Evolutionary conservation across 2,888 invertebrate species (phyloP), one percentile per base, ranked within the genome.

Genomic region (Thecocarcelia acutangulata): DNA sequence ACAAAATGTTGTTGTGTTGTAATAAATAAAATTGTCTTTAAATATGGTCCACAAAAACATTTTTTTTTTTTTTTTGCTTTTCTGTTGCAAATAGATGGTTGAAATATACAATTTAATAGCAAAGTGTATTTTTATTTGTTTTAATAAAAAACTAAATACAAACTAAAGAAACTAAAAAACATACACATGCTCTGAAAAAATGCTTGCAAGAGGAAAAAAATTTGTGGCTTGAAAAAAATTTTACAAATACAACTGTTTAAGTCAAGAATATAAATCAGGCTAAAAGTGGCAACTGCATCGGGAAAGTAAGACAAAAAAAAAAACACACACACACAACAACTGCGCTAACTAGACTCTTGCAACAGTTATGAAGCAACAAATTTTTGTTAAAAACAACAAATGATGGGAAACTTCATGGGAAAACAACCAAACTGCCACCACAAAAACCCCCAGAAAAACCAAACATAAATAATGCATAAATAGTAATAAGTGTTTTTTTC

Each of bases 191-290:
- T 50, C 37, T 33, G 6, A 13, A 40, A 17, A 37, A 28, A 33
- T 15, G 17, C 21, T 21, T 12, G 37, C n/a, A n/a, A n/a, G n/a
- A n/a, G n/a, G n/a, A n/a, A 64, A 17, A 59, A 37, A 46, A 33
- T 37, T 46, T 48, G 48, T 13, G 50, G 50, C 24, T 70, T 4
- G 13, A 21, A 48, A 44, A n/a, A 37, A 44, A 69, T 70, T 24
- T 9, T 15, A 21, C n/a, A 63, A 69, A 44, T n/a, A 75, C 77
- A 78, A 77, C 82, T 63, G 64, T 78, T 83, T 72, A 79, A 83
- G 79, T 72, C 79, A 76, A 83, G 79, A 75, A 83, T 83, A 80
- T 83, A 80, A 83, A 83, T 80, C 79, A 80, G 83, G 70, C 72
- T 76, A 50, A 79, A 79, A 80, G 56, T 64, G 56, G 52, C 56